These are phyloP conservation scores for Monochamus alternatus DNA, from an alignment of 2,888 invertebrate species.

Conservation along the genomic window DNA sequence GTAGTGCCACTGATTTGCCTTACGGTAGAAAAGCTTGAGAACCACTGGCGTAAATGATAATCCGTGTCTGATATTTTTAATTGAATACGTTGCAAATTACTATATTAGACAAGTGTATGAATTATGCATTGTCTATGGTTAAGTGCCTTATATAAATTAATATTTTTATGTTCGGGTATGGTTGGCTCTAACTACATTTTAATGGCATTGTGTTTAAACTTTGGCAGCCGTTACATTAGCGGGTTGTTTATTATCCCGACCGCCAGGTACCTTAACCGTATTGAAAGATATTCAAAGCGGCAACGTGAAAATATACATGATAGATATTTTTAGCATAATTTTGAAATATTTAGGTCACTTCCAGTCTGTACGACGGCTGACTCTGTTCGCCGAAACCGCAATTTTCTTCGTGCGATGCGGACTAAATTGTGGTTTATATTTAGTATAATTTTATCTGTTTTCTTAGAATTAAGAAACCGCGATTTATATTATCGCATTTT, in stretches of 20 bases:
- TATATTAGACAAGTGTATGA: too few relatives aligned
- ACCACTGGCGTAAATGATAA: too few relatives aligned
- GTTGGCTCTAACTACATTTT: neutral
- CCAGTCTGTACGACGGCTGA: conserved; percentile 9
- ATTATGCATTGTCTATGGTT: neutral
- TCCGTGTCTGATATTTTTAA: too few relatives aligned
- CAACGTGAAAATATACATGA: conserved; percentile 16
- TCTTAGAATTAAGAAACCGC: neutral
- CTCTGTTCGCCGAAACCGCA: neutral
- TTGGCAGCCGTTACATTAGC: conserved; percentile 6
- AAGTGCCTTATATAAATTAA: conserved; percentile 15
- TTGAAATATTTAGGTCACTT: conserved; percentile 32
- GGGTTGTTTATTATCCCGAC: conserved; percentile 2
- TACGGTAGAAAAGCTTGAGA: too few relatives aligned
- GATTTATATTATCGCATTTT: neutral
- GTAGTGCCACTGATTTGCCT: too few relatives aligned
- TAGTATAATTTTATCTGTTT: neutral
- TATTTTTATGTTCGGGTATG: neutral
- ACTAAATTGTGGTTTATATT: conserved; percentile 3
- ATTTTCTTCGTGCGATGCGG: neutral
- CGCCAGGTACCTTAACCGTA: conserved; percentile 7
- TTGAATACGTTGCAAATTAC: too few relatives aligned
- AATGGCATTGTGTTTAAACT: conserved; percentile 8
- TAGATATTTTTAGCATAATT: conserved; percentile 30
- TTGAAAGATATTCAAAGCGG: conserved; percentile 21